Percentiles rank a stretch among this genome's conserved stretches.
These are phyloP conservation scores for Montipora efflorescens DNA, from an alignment of 64 coral and sea anemone species.

Conservation along the genomic window DNA sequence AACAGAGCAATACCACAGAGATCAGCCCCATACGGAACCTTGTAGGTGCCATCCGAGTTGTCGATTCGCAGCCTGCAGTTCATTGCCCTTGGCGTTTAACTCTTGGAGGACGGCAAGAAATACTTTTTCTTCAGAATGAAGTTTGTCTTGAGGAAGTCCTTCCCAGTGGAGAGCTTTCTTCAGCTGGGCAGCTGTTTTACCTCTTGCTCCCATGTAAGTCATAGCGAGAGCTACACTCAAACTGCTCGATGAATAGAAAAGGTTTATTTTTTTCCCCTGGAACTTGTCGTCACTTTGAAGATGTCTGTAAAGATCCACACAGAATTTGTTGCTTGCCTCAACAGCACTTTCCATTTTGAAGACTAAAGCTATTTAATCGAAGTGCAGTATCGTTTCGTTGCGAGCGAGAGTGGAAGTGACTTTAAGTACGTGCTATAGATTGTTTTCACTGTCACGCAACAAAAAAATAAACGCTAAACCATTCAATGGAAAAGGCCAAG, in stretches of 20 bases:
- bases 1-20: no score
- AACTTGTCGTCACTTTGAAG: slow-evolving; percentile 4
- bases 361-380: background rate
- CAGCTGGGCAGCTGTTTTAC: slow-evolving; percentile 73
- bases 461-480: no score
- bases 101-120: slow-evolving; percentile 55
- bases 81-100: slow-evolving; percentile 36
- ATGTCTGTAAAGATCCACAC: slow-evolving; percentile 8
- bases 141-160: slow-evolving; percentile 18
- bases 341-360: slow-evolving; percentile 54
- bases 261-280: slow-evolving; percentile 49
- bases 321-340: background rate
- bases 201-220: slow-evolving; percentile 84
- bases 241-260: slow-evolving; percentile 90
- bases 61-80: slow-evolving; percentile 68
- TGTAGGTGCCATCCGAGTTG: no score
- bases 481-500: no score
- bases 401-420: no score
- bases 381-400: no score
- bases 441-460: no score
- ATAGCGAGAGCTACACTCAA: slow-evolving; percentile 82
- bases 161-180: slow-evolving; percentile 77
- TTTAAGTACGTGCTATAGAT: no score
- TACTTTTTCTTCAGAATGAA: slow-evolving; percentile 58
- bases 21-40: no score